Conservation (phyloP, 2,888 invertebrate species). For the Bedellia somnulentella region DNA sequence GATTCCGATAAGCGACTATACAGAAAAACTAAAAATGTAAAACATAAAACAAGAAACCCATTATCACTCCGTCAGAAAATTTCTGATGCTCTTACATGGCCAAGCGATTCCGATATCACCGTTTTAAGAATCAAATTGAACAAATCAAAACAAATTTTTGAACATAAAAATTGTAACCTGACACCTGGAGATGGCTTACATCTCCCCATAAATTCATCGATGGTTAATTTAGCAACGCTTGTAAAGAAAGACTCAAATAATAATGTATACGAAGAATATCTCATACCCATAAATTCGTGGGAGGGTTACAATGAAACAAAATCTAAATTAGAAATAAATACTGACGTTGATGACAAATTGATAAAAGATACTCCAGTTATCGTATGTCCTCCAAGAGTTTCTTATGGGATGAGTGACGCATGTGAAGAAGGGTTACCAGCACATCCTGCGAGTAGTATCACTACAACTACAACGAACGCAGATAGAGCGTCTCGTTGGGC, state of each 20-base stretch:
- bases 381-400: too few species aligned
- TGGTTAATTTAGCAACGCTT: slow-evolving; percentile 61
- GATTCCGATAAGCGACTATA: too few species aligned
- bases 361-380: too few species aligned
- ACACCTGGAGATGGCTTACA: slow-evolving; percentile 61
- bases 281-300: slow-evolving; percentile 62
- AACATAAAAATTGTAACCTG: slow-evolving; percentile 43
- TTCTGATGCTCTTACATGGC: slow-evolving; percentile 46
- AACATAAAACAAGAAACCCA: too few species aligned
- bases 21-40: too few species aligned
- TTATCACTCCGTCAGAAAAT: too few species aligned
- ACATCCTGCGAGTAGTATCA: too few species aligned
- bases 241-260: slow-evolving; percentile 39
- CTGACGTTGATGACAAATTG: too few species aligned
- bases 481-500: too few species aligned
- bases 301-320: slow-evolving; percentile 20
- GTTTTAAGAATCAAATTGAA: slow-evolving; percentile 52
- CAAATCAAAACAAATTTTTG: slow-evolving; percentile 21
- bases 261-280: slow-evolving; percentile 41
- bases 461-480: too few species aligned
- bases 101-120: slow-evolving; percentile 64
- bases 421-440: too few species aligned
- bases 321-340: slow-evolving; percentile 15
- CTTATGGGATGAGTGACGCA: not conserved
- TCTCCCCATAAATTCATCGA: slow-evolving; percentile 56